phyloP scores from a whole-genome alignment of 1,140 invertebrate species.

The Dolichoris vasculosae region DNA sequence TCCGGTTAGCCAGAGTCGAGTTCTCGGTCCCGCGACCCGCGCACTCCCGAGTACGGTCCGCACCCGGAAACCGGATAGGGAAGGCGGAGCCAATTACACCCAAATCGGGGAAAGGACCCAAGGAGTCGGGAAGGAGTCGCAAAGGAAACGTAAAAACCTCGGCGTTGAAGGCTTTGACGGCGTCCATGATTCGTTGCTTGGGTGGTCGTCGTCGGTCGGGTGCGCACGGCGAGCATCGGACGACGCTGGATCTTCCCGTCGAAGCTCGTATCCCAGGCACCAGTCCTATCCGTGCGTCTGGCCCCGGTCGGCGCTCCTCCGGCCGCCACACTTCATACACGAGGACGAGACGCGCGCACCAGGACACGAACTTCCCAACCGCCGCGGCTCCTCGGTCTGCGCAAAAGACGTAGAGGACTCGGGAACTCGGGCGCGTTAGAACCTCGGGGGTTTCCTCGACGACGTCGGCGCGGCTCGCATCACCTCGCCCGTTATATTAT shows the following conservation, averaged over 20 bases:
- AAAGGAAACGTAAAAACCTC: conserved; percentile 71
- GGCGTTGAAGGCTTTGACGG: conserved; percentile 81
- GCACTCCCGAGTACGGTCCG: too few species aligned
- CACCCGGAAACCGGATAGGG: too few species aligned
- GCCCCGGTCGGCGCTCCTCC: not conserved
- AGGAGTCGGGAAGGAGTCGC: not conserved
- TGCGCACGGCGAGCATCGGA: conserved; percentile 36
- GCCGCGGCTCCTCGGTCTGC: too few species aligned
- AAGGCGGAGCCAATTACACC: too few species aligned
- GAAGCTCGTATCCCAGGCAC: not conserved
- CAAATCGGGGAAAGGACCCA: not conserved
- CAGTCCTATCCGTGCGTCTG: not conserved
- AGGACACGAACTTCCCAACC: too few species aligned
- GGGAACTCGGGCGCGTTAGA: not conserved
- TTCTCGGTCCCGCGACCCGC: too few species aligned
- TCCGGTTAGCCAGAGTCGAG: too few species aligned
- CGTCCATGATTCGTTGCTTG: conserved; percentile 72
- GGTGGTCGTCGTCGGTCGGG: not conserved
- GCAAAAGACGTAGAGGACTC: not conserved
- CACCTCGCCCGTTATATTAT: not conserved
- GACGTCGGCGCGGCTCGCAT: not conserved
- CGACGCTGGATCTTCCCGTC: not conserved
- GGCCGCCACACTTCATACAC: not conserved
- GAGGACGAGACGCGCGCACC: not conserved
- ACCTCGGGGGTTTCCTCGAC: not conserved